Evolutionary conservation across 2,113 vertebrate species (phyloP).

Genomic region (Agapornis roseicollis): DNA sequence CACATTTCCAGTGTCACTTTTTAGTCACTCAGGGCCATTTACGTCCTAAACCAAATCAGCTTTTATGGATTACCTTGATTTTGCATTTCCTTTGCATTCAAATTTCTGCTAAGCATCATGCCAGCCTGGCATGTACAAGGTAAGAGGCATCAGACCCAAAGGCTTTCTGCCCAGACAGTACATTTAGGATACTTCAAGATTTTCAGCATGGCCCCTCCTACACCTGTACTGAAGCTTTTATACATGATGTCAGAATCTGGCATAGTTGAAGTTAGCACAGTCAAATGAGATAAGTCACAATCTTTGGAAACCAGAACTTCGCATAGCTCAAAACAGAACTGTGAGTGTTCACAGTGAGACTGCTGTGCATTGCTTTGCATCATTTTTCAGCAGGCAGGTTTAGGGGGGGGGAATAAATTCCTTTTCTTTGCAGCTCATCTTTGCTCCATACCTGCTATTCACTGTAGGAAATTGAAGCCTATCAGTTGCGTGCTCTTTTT

Average conservation of each 20-base stretch:
- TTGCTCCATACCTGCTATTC: not conserved
- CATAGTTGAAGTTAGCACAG: not conserved
- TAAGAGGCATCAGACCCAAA: not conserved
- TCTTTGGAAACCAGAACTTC: too few species aligned
- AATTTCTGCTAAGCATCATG: not conserved
- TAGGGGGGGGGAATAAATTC: not conserved
- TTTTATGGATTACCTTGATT: not conserved
- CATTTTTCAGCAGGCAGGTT: not conserved
- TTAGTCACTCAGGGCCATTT: not conserved
- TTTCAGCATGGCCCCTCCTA: not conserved
- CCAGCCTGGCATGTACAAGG: not conserved
- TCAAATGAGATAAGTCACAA: not conserved
- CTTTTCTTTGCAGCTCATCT: not conserved
- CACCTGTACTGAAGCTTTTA: not conserved
- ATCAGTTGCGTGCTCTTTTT: not conserved
- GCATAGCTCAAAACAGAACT: too few species aligned
- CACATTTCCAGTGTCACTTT: not conserved
- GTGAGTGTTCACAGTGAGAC: not conserved
- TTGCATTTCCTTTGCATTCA: not conserved
- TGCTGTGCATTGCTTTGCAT: not conserved
- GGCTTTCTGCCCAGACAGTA: not conserved
- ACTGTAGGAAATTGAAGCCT: not conserved
- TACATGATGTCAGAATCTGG: constrained; percentile 32
- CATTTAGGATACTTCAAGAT: not conserved
- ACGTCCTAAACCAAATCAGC: not conserved